Base-by-base conservation (phyloP, 2,888 invertebrate genomes). In the Anoplius nigerrimus region DNA sequence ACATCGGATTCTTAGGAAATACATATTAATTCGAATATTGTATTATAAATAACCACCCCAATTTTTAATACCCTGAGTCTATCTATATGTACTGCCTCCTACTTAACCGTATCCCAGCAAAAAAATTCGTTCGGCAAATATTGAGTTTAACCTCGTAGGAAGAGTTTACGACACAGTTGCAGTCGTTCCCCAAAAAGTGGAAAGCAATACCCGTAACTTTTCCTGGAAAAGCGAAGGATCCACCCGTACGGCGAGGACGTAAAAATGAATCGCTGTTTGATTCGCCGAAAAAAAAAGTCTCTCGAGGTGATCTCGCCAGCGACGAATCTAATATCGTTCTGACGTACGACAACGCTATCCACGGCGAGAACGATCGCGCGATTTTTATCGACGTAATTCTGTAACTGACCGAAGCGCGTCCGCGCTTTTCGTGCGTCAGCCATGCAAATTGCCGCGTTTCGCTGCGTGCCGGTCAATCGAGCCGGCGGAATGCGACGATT, bases 381-480 rank as follows among this genome's bases (percentile, higher is more conserved):
- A 52, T 18, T 83, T 82, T 81, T 81, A 84, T 79, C 82, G 77
- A 76, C 81, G 86, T 84, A 86, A 86, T 84, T 84, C 78, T 71
- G 78, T 76, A 75, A 78, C 69, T 69, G 46, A 64, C 62, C 76
- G 70, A 18, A 57, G 22, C 57, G 18, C 34, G 43, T 45, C 46
- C 71, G 72, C 75, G 72, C 75, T 71, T 71, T 66, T 55, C 67
- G 42, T 45, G 67, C 75, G 69, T 69, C 75, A 69, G n/a, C 56
- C 66, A 51, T 62, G 62, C 63, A 72, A 78, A 78, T 72, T 66
- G 67, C 67, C 59, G 68, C 64, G 74, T 71, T 80, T 68, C 69
- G 72, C 72, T 74, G n/a, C 71, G 74, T 57, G 66, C 68, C 71
- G 74, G 71, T 78, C 78, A 68, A 81, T 81, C 81, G 78, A 73